Conservation (phyloP, 2,888 invertebrate genomes). For the Cheilosia scutellata region DNA sequence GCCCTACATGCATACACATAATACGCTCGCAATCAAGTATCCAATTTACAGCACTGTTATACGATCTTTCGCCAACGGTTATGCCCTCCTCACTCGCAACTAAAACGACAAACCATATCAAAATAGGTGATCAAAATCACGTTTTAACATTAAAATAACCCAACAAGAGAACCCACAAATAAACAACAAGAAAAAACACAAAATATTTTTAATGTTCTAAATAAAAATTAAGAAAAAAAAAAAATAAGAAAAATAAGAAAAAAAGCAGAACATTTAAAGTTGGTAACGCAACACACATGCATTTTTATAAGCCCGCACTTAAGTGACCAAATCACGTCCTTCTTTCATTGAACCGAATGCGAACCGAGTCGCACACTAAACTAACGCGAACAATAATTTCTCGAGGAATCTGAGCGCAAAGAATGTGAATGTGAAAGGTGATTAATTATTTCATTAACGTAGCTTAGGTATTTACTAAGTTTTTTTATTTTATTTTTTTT, state of each 20-base stretch:
- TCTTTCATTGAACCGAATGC: constrained; percentile 71
- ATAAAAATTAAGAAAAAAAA: constrained; percentile 58
- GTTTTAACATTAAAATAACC: constrained; percentile 55
- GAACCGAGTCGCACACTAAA: constrained; percentile 53
- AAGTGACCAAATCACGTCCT: constrained; percentile 70
- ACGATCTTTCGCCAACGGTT: neutral
- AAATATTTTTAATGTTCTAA: constrained; percentile 63
- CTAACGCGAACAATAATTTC: constrained; percentile 72
- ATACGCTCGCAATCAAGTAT: neutral
- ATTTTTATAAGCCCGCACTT: constrained; percentile 56
- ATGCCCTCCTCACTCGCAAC: constrained; percentile 8
- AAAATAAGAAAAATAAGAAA: constrained; percentile 30
- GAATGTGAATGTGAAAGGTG: constrained; percentile 73
- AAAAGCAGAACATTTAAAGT: constrained; percentile 26
- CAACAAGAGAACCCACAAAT: constrained; percentile 30
- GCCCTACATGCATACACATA: too few relatives aligned
- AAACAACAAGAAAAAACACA: constrained; percentile 17
- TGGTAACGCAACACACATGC: constrained; percentile 56
- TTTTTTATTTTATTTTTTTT: constrained; percentile 40
- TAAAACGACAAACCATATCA: constrained; percentile 38
- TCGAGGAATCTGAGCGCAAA: constrained; percentile 67
- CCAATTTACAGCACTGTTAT: constrained; percentile 5
- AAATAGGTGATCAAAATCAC: constrained; percentile 72
- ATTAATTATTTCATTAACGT: constrained; percentile 76
- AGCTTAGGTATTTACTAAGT: constrained; percentile 60